Evolutionary conservation across 1,140 invertebrate species (phyloP).

Genomic region (Saccostrea glomerata): DNA sequence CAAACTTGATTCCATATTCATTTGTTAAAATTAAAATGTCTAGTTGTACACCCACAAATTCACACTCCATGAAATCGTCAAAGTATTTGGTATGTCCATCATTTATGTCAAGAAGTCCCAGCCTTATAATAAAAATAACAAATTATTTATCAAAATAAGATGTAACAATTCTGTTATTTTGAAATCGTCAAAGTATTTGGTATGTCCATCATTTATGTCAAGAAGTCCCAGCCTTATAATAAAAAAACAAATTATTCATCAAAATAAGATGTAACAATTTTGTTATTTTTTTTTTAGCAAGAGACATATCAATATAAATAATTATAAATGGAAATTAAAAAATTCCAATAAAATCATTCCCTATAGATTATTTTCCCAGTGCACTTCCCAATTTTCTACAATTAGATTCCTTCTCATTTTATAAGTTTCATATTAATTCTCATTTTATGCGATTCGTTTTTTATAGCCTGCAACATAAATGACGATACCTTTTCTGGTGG

Average conservation of each 20-base stretch:
- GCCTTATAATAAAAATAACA: neutral
- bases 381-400: too few species aligned
- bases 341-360: too few species aligned
- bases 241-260: neutral
- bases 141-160: neutral
- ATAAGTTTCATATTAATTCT: too few species aligned
- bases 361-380: too few species aligned
- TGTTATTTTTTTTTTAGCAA: too few species aligned
- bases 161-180: too few species aligned
- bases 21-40: constrained; percentile 7
- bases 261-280: neutral
- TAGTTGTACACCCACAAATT: neutral
- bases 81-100: neutral
- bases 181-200: constrained; percentile 8
- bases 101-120: constrained; percentile 3
- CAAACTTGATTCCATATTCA: constrained; percentile 32
- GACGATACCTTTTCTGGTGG: neutral
- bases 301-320: too few species aligned
- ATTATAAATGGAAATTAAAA: too few species aligned
- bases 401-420: too few species aligned
- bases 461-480: neutral
- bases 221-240: neutral
- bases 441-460: neutral
- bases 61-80: constrained; percentile 14
- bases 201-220: neutral